These are phyloP conservation scores for Rana temporaria DNA, from an alignment of 2,113 vertebrate species.

Conservation along the genomic window DNA sequence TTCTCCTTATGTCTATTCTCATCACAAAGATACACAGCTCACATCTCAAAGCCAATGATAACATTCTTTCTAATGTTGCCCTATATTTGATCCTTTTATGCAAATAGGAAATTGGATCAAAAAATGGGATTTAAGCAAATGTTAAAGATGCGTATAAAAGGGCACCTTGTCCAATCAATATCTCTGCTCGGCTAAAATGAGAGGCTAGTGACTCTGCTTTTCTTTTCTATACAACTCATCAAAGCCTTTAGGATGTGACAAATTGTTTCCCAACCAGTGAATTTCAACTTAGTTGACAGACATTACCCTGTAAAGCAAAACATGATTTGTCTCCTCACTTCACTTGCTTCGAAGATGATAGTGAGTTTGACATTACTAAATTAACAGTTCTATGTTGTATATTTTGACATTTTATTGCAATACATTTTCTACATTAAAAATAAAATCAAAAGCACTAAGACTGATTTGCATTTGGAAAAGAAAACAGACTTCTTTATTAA, in stretches of 20 bases:
- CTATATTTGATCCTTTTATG: not conserved
- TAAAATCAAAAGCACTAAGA: not conserved
- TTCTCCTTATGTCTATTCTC: no score
- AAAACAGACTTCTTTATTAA: no score
- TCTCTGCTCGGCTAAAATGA: constrained; percentile 16
- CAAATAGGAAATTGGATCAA: not conserved
- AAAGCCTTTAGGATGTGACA: constrained; percentile 45
- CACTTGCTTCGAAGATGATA: not conserved
- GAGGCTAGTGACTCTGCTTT: constrained; percentile 17
- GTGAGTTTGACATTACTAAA: not conserved
- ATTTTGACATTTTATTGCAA: not conserved
- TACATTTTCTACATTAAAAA: not conserved
- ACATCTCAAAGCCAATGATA: no score
- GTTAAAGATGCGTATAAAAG: not conserved
- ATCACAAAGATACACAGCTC: no score
- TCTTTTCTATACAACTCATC: constrained; percentile 57
- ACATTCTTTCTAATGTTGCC: not conserved
- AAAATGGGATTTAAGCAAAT: not conserved
- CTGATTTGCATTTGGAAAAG: no score
- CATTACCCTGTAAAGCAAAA: constrained; percentile 44
- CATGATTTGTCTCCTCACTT: constrained; percentile 17
- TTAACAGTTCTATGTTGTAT: not conserved
- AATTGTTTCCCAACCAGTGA: constrained; percentile 47
- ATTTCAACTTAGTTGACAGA: constrained; percentile 60
- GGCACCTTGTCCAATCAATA: constrained; percentile 36